Evolutionary conservation across 2,888 invertebrate genomes (phyloP), one percentile per base, ranked within the genome.

Genomic region (Drosophila planitibia): DNA sequence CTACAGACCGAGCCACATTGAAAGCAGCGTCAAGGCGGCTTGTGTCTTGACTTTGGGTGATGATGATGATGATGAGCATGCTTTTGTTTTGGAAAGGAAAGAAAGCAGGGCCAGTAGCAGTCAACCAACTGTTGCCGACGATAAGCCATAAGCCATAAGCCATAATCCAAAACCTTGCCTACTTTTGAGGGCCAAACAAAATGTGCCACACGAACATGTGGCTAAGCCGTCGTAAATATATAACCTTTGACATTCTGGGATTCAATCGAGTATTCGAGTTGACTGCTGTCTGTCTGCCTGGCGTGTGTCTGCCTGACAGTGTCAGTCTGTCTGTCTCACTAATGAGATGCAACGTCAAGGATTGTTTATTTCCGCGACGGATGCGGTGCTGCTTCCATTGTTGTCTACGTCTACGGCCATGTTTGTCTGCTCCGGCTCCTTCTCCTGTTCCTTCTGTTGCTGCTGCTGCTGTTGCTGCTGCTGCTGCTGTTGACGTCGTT

Each of bases 281-380:
- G 47, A 44, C 59, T 35, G 35, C 30, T 35, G 19, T 14, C 68
- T 55, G 61, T 30, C 54, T 12, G 41, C 35, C 37, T 37, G 7
- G 37, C 19, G 19, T 39, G 53, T 22, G 33, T 55, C 32, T 35
- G 51, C 55, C 35, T 57, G 55, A n/a, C 55, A 28, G 14, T 59
- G 52, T 28, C 58, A 57, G 58, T 30, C 59, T 59, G 44, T 32
- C 67, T 74, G 47, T 35, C 69, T 57, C 70, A 61, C 71, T 89
- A 85, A 85, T 85, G 89, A 90, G 90, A 81, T 89, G 85, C 83
- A 83, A 74, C 85, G 75, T 76, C 85, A 90, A 86, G 85, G 90
- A 76, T 89, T 81, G 89, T 90, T 86, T 90, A 89, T 90, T 83
- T 86, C 85, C 85, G 90, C 74, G 70, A 79, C 82, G 79, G 70